Evolutionary conservation across 2,113 vertebrate species (phyloP).

Genomic region (Procavia capensis): DNA sequence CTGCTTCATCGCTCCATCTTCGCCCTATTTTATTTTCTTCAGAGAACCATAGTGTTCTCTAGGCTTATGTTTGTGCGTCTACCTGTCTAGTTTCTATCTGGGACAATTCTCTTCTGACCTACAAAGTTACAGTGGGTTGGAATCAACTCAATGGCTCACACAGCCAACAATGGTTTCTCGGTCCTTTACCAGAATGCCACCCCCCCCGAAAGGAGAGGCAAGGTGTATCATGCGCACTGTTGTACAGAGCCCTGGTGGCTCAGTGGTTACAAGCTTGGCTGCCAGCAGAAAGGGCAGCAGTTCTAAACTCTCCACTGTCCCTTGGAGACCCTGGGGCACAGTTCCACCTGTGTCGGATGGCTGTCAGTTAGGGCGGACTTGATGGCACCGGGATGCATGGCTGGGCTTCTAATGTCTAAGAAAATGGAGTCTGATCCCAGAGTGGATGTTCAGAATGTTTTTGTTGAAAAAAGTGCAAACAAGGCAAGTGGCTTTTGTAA

Average conservation of each 20-base stretch:
- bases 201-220: background rate
- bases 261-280: too few relatives aligned
- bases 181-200: background rate
- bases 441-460: background rate
- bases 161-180: background rate
- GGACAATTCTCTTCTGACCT: background rate
- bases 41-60: background rate
- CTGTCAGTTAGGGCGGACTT: too few relatives aligned
- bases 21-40: background rate
- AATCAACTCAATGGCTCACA: background rate
- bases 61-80: background rate
- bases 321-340: too few relatives aligned
- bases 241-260: too few relatives aligned
- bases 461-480: background rate
- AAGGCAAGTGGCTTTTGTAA: background rate
- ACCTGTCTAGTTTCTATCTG: background rate
- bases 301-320: too few relatives aligned
- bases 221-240: background rate
- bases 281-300: too few relatives aligned
- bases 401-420: background rate
- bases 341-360: too few relatives aligned
- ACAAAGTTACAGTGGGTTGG: too few relatives aligned
- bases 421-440: background rate
- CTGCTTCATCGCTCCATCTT: background rate
- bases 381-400: too few relatives aligned